Conservation (phyloP, 2,113 vertebrate genomes). For the Toxotes chatareus region DNA sequence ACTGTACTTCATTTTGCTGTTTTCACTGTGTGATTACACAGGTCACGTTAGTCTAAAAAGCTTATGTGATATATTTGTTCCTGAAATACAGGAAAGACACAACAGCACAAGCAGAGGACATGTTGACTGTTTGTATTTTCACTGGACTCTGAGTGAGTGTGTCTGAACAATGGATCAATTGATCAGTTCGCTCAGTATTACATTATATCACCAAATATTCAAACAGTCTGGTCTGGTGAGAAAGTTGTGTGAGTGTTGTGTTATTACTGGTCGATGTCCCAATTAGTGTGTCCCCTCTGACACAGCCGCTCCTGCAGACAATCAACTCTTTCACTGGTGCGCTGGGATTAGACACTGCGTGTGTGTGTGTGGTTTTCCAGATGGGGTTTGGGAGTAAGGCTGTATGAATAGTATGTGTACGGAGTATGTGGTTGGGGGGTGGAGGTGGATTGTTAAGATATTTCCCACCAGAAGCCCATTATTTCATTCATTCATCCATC, state of each 20-base stretch:
- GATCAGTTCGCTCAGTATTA: not conserved
- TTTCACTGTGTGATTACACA: too few relatives aligned
- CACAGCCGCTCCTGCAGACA: constrained; percentile 50
- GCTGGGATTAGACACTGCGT: constrained; percentile 24
- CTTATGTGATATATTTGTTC: too few relatives aligned
- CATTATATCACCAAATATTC: not conserved
- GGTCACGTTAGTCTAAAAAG: too few relatives aligned
- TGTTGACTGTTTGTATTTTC: too few relatives aligned
- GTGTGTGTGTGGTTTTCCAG: constrained; percentile 37
- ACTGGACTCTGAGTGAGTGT: not conserved
- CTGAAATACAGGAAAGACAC: too few relatives aligned
- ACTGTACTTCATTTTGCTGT: too few relatives aligned
- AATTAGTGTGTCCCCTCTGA: constrained; percentile 53
- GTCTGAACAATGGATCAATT: not conserved
- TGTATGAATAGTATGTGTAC: constrained; percentile 40
- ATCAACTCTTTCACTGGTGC: constrained; percentile 64
- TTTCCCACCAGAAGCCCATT: constrained; percentile 67
- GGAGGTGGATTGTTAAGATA: constrained; percentile 31
- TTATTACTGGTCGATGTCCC: constrained; percentile 49
- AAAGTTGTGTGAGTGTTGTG: constrained; percentile 25
- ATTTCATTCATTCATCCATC: constrained; percentile 46
- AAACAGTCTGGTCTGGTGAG: not conserved
- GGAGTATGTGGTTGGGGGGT: constrained; percentile 10
- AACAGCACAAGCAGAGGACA: too few relatives aligned
- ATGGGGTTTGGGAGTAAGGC: constrained; percentile 27